Base-by-base conservation (phyloP, 1,140 invertebrate genomes). In the Penaeus japonicus region DNA sequence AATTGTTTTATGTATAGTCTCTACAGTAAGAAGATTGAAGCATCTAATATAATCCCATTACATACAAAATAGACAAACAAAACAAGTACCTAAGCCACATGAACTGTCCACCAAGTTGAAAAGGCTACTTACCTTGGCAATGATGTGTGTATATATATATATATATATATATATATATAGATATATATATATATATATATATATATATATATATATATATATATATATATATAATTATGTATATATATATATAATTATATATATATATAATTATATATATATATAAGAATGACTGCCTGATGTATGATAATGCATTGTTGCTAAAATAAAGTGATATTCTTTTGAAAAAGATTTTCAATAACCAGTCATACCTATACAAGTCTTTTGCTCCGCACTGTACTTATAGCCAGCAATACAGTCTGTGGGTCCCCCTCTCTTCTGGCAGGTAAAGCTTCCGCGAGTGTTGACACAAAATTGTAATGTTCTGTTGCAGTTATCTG, bases 361-460 rank as follows among this genome's bases (percentile, higher is more conserved):
- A n/a, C n/a, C 70, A 35, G 12, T 47, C 86, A 81, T 83, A 88
- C 86, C 86, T 88, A 88, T 55, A 47, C 86, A 88, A 20, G 59
- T 88, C 70, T 88, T 59, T 30, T 88, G 86, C 18, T 75, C 59
- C 24, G n/a, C 39, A n/a, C 86, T 88, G 75, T 73, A 88, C 81
- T 88, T 88, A 59, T 88, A 88, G 47, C 86, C 86, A 83, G 86
- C 86, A 32, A 88, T 82, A 57, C 86, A 88, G 35, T 83, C 86
- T 4, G 39, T 75, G 39, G 86, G 81, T 4, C 86, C 86, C 18
- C 85, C 30, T 39, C 77, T 88, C 20, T 75, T 35, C 79, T 92
- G 92, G 75, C 93, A 93, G 39, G 91, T 91, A 89, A 91, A 93
- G 24, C 91, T 91, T 27, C 93, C 93, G 30, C 90, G 90, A 27